Conservation (phyloP, 2,888 invertebrate genomes). For the Oegoconia quadripuncta region DNA sequence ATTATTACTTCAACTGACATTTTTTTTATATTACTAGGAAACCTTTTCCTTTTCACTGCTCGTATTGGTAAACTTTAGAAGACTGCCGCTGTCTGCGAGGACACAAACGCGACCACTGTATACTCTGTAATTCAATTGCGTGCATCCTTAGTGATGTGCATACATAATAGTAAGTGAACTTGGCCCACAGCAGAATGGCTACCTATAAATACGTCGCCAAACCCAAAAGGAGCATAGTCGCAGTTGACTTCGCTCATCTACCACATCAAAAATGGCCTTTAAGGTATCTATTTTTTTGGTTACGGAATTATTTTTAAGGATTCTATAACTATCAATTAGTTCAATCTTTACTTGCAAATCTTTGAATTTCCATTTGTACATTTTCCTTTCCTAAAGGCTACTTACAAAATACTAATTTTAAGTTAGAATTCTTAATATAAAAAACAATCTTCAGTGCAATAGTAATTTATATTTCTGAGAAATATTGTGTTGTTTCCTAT, state of each 20-base stretch:
- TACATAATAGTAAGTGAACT: constrained; percentile 15
- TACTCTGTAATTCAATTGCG: constrained; percentile 11
- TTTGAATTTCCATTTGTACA: too few relatives aligned
- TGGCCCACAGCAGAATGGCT: constrained; percentile 42
- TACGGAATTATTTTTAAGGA: not conserved
- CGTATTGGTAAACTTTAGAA: too few relatives aligned
- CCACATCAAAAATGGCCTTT: constrained; percentile 60
- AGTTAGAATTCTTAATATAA: too few relatives aligned
- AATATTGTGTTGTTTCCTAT: too few relatives aligned
- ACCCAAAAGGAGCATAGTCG: constrained; percentile 60
- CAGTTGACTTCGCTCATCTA: constrained; percentile 51
- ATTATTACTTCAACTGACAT: too few relatives aligned
- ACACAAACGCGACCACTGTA: constrained; percentile 6
- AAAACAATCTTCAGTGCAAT: too few relatives aligned
- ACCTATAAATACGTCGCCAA: constrained; percentile 60
- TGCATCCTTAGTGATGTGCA: constrained; percentile 12
- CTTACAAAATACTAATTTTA: too few relatives aligned
- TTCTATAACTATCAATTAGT: not conserved
- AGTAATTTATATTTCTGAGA: too few relatives aligned
- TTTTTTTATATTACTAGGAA: not conserved
- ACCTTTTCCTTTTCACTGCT: too few relatives aligned
- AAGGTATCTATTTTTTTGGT: constrained; percentile 59
- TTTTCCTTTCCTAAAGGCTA: too few relatives aligned
- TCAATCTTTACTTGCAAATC: too few relatives aligned
- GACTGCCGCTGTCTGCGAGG: constrained; percentile 5